Base-by-base conservation (phyloP, 2,113 vertebrate species). In the Indri indri region DNA sequence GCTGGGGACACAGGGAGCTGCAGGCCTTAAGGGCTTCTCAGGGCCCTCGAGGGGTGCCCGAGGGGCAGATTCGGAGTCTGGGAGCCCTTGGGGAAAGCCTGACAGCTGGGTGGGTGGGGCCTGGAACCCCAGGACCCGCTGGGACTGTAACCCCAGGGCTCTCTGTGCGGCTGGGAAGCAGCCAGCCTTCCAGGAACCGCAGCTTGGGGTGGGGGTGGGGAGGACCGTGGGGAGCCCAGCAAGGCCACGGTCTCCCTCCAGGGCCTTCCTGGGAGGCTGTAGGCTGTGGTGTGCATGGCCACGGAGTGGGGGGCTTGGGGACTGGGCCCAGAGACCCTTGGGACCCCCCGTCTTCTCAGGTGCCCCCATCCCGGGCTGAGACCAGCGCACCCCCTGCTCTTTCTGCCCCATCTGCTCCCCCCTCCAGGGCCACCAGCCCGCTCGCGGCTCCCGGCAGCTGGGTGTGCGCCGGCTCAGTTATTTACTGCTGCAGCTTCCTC, bases 401-500 rank as follows among this genome's bases (percentile, higher is more conserved):
- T 13, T 6, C 22, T 3, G 1, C 25, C 74, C 59, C 59, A 1
- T 17, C 37, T 1, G 40, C 73, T 16, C 76, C 37, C 37, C 6
- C 84, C 40, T 4, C 32, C 2, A 0, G 59, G 74, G 13, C 47
- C 80, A 11, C 30, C 5, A 1, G 18, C 13, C 65, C 1, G 3
- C 11, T 25, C 12, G 1, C 13, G 2, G 84, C 52, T 42, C 63
- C 82, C 2, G 7, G 7, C 91, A 65, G 0, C 93, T 32, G 42
- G 97, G 97, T 96, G 97, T 96, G 97, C 84, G 96, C 96, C 95
- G 94, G 98, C 93, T 97, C 97, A 98, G 98, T 98, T 98, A 98
- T 98, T 98, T 98, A 98, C 98, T 97, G 98, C 98, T 27, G 98
- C 98, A 95, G 98, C 98, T 98, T 98, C 98, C 99, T 98, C 98